Evolutionary conservation across 2,888 invertebrate genomes (phyloP), one percentile per base, ranked within the genome.

Genomic region (Mythimna impura): DNA sequence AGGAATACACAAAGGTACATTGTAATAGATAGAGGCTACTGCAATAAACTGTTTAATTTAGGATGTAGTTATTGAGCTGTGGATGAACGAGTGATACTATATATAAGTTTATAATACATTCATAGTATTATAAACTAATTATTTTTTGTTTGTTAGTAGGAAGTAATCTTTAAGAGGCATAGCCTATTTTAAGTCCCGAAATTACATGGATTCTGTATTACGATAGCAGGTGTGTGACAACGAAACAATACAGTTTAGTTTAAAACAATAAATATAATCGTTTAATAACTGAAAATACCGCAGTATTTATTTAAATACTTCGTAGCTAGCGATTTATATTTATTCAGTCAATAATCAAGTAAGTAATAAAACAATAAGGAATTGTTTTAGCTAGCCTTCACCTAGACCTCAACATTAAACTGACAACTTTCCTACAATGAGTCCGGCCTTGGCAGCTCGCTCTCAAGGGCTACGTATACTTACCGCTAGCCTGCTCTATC

Each of bases 1-100:
- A 61, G 36, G 34, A 58, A 55, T 34, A 43, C 9, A 71, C 52
- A 79, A 72, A 64, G 34, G 25, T 14, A 43, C 14, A 68, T 34
- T 64, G 34, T 7, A 34, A 52, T 14, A 9, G 3, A 52, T 20
- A 9, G 3, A 20, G 12, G 43, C 3, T 30, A 72, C 12, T 50
- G 0, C 36, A 50, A 57, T 72, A 22, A 64, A 34, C 22, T 60
- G 20, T 58, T 58, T 50, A 10, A 54, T 43, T 43, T 54, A 30
- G 20, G 57, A 17, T 30, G 52, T 2, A 12, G 25, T 67, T 12
- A 25, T 73, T 14, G 25, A 40, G 0, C 34, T 40, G 17, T 34
- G 17, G 54, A n/a, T 4, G 17, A 6, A 54, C 40, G 14, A 47
- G 47, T 47, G 47, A 3, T 47, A 4, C 14, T 43, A 12, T 43